Percentiles rank a stretch among this genome's conserved stretches.
Evolutionary conservation across 2,888 invertebrate genomes (phyloP).

Genomic region (Diogma glabrata): DNA sequence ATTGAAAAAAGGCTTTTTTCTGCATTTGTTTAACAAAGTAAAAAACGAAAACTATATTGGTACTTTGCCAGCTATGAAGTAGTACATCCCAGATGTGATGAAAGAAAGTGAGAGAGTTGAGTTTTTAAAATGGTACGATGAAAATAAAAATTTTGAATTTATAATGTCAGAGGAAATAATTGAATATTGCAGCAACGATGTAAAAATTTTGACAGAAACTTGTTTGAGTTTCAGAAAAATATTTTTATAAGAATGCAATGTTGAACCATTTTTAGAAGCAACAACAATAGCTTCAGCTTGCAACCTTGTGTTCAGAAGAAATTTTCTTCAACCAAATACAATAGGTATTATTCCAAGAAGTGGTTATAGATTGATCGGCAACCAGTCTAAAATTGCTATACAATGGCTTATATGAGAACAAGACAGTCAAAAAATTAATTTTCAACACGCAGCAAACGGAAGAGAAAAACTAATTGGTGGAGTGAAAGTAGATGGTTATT

Average conservation of each 20-base stretch:
- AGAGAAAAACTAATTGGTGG: neutral
- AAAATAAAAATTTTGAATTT: constrained; percentile 19
- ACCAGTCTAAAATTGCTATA: constrained; percentile 19
- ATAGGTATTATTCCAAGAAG: constrained; percentile 23
- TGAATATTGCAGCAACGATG: constrained; percentile 10
- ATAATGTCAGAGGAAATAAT: constrained; percentile 23
- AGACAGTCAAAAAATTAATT: neutral
- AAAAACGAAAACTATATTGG: constrained; percentile 22
- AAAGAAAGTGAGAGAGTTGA: constrained; percentile 9
- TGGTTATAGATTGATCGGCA: constrained; percentile 23
- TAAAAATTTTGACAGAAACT: constrained; percentile 22
- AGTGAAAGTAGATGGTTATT: neutral
- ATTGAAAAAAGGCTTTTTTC: constrained; percentile 22
- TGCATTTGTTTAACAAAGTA: constrained; percentile 13
- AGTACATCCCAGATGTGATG: constrained; percentile 21
- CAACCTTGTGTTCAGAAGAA: constrained; percentile 20
- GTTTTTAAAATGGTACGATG: constrained; percentile 21
- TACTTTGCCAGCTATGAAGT: constrained; percentile 16
- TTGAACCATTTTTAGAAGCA: constrained; percentile 23
- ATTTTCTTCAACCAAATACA: constrained; percentile 22
- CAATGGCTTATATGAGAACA: neutral
- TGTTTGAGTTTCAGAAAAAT: constrained; percentile 22
- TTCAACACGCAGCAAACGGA: neutral
- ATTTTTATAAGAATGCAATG: constrained; percentile 19
- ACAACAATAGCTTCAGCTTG: constrained; percentile 22